Evolutionary conservation across 2,797 vertebrate species (phyloP), one percentile per base, ranked within the genome.

Genomic region (Micromesistius poutassou): DNA sequence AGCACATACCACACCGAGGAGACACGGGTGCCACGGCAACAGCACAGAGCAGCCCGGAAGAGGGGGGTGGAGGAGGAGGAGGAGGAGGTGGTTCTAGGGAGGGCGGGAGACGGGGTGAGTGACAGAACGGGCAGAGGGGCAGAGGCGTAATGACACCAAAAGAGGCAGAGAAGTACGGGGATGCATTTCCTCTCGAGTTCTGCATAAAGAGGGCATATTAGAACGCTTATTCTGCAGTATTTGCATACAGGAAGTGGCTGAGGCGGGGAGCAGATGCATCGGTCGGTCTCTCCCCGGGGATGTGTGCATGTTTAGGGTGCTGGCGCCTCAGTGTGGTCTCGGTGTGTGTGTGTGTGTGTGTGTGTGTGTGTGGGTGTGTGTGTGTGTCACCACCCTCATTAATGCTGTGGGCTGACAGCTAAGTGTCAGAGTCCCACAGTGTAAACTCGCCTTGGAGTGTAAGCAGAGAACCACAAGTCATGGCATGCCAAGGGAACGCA

Each of bases 351-450:
- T n/a, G n/a, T n/a, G n/a, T n/a, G 36, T 71, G 66, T 71, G 75
- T 71, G 66, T 71, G 75, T 42, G 66, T 71, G 33, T 70, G 81
- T 76, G 84, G 84, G 84, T 84, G 79, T 89, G 84, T 90, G 81
- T 89, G 85, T 76, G 75, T 83, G 86, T 91, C 88, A 88, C 79
- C 74, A 85, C 79, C 71, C 89, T 93, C 88, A 93, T 93, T 93
- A 93, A 90, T 87, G 88, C 88, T 87, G 86, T 85, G 88, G 87
- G 86, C 86, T 90, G 91, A 91, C 90, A 93, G 91, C 86, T 78
- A 89, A 88, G 91, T 90, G 91, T 91, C 91, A 91, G 83, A 80
- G 42, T 85, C 84, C 88, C 80, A 90, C 88, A 86, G 81, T 85
- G 82, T 84, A 81, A 25, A 30, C 88, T 90, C 77, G 83, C 90